These are phyloP conservation scores for Dascyllus trimaculatus DNA, from an alignment of 2,113 vertebrate species.

Conservation along the genomic window DNA sequence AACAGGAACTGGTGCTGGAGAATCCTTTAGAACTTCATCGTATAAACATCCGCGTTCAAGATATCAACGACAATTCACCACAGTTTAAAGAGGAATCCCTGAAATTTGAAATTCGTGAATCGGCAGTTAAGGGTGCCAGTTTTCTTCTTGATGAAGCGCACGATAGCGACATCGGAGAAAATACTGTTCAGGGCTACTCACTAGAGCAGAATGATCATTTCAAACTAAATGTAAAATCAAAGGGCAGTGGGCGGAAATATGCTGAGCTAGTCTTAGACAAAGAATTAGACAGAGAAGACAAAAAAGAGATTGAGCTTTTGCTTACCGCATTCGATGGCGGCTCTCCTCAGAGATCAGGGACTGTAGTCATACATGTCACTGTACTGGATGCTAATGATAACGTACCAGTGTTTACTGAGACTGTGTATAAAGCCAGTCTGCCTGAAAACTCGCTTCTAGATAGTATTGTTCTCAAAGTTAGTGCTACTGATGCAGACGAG, in stretches of 20 bases:
- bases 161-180: conserved; percentile 83
- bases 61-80: conserved; percentile 86
- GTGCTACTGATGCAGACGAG: conserved; percentile 86
- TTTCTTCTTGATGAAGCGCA: conserved; percentile 79
- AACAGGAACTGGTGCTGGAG: conserved; percentile 82
- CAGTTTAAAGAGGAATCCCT: conserved; percentile 61
- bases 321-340: conserved; percentile 76
- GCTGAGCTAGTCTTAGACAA: conserved; percentile 67
- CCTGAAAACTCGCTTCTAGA: conserved; percentile 56
- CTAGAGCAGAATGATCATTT: conserved; percentile 80
- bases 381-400: conserved; percentile 79
- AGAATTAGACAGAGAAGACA: conserved; percentile 59
- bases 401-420: conserved; percentile 60
- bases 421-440: conserved; percentile 65
- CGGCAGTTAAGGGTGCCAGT: conserved; percentile 62
- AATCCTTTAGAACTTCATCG: conserved; percentile 80
- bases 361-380: conserved; percentile 66
- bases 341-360: conserved; percentile 75
- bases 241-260: conserved; percentile 66
- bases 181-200: conserved; percentile 80
- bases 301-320: conserved; percentile 27
- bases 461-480: conserved; percentile 73
- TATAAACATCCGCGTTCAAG: conserved; percentile 76
- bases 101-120: conserved; percentile 77
- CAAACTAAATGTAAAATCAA: conserved; percentile 62